Evolutionary conservation across 2,888 invertebrate genomes (phyloP).

Genomic region (Meghimatium bilineatum): DNA sequence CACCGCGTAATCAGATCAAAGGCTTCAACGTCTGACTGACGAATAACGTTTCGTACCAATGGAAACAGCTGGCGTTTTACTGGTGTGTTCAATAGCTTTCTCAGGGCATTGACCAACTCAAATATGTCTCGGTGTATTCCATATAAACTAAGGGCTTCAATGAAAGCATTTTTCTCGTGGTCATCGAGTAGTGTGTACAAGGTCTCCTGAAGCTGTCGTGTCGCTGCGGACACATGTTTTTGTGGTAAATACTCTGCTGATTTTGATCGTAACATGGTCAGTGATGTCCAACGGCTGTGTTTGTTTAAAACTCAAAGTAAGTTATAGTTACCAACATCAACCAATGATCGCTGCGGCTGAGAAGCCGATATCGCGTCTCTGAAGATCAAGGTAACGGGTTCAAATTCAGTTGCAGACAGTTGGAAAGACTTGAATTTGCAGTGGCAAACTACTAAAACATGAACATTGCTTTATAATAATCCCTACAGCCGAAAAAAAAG

Average conservation of each 20-base stretch:
- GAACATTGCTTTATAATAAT: no score
- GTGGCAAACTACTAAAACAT: no score
- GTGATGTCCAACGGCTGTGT: background rate
- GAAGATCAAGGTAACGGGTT: no score
- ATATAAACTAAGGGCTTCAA: conserved; percentile 67
- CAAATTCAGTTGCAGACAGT: no score
- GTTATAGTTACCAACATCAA: no score
- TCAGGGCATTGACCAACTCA: conserved; percentile 64
- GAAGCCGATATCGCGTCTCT: no score
- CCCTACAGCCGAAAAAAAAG: no score
- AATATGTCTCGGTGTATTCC: conserved; percentile 64
- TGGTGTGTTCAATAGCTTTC: conserved; percentile 69
- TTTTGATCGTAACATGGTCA: conserved; percentile 31
- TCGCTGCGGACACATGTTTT: conserved; percentile 60
- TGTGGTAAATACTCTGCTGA: conserved; percentile 40
- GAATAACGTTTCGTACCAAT: conserved; percentile 66
- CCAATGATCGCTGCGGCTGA: no score
- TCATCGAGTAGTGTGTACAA: conserved; percentile 66
- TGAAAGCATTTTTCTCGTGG: conserved; percentile 64
- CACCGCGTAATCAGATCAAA: conserved; percentile 61
- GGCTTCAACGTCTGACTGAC: conserved; percentile 61
- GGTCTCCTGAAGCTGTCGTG: conserved; percentile 68
- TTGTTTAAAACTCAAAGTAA: no score
- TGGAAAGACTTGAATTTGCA: no score
- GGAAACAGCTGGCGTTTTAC: conserved; percentile 67